Conservation (phyloP, 2,113 vertebrate genomes). For the Rhinolophus ferrumequinum region DNA sequence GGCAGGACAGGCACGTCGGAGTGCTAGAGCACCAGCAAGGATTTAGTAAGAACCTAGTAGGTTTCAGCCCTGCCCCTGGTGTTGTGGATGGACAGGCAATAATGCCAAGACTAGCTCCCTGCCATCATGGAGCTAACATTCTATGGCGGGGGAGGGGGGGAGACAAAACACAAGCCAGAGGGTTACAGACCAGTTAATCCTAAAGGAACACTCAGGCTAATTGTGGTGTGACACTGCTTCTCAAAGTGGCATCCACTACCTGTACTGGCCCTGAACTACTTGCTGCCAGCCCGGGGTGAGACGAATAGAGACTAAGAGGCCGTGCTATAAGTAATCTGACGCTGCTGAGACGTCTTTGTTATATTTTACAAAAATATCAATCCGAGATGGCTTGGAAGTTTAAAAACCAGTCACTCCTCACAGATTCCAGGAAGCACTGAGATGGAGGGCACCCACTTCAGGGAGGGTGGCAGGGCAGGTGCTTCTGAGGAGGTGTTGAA, state of each 20-base stretch:
- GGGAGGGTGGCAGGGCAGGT: background rate
- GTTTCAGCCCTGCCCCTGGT: background rate
- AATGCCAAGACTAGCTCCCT: background rate
- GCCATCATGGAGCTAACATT: background rate
- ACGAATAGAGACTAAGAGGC: background rate
- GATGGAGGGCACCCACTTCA: background rate
- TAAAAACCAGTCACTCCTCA: background rate
- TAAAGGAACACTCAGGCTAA: background rate
- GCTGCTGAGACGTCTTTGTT: background rate
- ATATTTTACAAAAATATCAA: background rate
- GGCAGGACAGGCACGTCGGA: background rate
- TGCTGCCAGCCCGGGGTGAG: too few relatives aligned
- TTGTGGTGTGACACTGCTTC: background rate
- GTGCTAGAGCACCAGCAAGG: background rate
- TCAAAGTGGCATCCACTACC: background rate
- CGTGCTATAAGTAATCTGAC: background rate
- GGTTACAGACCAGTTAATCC: background rate
- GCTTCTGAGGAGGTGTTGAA: background rate
- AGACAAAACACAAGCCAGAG: background rate
- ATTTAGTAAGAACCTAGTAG: background rate
- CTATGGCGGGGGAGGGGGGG: fast-evolving
- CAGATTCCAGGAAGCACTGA: background rate
- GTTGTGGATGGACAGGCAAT: background rate
- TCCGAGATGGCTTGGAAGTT: background rate
- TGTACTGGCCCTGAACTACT: background rate